Evolutionary conservation across 2,113 vertebrate species (phyloP), one percentile per base, ranked within the genome.

Genomic region (Hypocryptadius cinnamomeus): DNA sequence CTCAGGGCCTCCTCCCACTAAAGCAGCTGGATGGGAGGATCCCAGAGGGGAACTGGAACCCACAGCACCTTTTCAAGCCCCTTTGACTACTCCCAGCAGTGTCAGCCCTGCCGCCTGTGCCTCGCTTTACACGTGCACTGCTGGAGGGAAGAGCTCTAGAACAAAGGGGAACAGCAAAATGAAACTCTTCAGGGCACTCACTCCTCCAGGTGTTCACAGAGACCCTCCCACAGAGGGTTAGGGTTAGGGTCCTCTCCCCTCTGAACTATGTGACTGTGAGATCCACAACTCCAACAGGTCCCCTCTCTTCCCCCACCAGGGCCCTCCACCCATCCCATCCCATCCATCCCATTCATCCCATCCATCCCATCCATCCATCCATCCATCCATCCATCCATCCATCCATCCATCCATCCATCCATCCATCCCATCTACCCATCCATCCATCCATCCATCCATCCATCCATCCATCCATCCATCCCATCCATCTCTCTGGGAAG

Each of bases 31-130:
- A 70, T 19, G 47, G 16, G 44, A 91, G 87, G 79, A 74, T 35
- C 59, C 61, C 82, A 21, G 68, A 90, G 72, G 81, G 81, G 15
- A 50, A 65, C 19, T 85, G 95, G 91, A 65, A 66, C 63, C 66
- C 72, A 16, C 85, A 60, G 48, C 31, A 48, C 14, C 47, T 91
- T 70, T 88, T 40, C 1, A 40, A 82, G 20, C 45, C 74, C 40
- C 89, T 96, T 1, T 68, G 57, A 59, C 37, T 21, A 3, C 23
- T 28, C 66, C 61, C 73, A 7, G 15, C 69, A 64, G 48, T 23
- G 59, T 21, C 66, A 63, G 11, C 13, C 48, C 70, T 28, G 61
- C 79, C 3, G 17, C 8, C 53, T 7, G 0, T 13, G 35, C 47
- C 7, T 44, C 4, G 40, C 85, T 92, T 89, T 54, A 65, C 25